These are phyloP conservation scores for Idaea dimidiata DNA, from an alignment of 2,888 invertebrate species.

Conservation along the genomic window DNA sequence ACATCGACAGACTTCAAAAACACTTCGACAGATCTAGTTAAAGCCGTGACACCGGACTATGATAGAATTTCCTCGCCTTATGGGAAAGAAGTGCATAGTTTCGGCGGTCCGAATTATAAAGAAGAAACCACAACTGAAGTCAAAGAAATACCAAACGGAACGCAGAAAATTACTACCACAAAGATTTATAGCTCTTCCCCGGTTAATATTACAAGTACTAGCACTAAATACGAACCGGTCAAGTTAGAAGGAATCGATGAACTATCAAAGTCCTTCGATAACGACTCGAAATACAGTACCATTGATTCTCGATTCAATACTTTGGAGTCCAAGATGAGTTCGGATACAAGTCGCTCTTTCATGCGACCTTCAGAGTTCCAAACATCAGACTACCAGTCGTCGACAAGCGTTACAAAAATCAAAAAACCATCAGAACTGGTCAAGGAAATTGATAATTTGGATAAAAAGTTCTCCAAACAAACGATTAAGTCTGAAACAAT, in stretches of 20 bases:
- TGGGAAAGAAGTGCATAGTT: slow-evolving; percentile 63
- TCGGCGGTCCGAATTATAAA: slow-evolving; percentile 69
- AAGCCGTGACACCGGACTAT: slow-evolving; percentile 64
- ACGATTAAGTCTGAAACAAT: slow-evolving; percentile 85
- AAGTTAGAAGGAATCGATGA: slow-evolving; percentile 77
- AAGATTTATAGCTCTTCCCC: slow-evolving; percentile 81
- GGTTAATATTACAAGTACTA: slow-evolving; percentile 73
- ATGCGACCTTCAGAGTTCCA: slow-evolving; percentile 78
- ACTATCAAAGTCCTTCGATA: slow-evolving; percentile 74
- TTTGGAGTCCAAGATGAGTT: slow-evolving; percentile 68
- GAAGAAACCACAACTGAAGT: slow-evolving; percentile 78
- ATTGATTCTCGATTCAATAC: slow-evolving; percentile 72
- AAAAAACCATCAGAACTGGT: slow-evolving; percentile 64
- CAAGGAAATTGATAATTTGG: slow-evolving; percentile 80
- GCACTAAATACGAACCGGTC: slow-evolving; percentile 72
- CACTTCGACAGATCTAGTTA: slow-evolving; percentile 58
- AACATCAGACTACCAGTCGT: slow-evolving; percentile 57
- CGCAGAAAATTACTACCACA: slow-evolving; percentile 78
- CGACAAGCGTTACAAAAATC: slow-evolving; percentile 50
- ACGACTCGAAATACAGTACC: slow-evolving; percentile 73
- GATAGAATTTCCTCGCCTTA: slow-evolving; percentile 70
- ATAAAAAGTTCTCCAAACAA: slow-evolving; percentile 84
- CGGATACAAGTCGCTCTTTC: slow-evolving; percentile 74
- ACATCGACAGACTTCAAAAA: slow-evolving; percentile 51
- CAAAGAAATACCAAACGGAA: slow-evolving; percentile 78